Conservation (phyloP, 2,888 invertebrate species). For the Pollenia labialis region DNA sequence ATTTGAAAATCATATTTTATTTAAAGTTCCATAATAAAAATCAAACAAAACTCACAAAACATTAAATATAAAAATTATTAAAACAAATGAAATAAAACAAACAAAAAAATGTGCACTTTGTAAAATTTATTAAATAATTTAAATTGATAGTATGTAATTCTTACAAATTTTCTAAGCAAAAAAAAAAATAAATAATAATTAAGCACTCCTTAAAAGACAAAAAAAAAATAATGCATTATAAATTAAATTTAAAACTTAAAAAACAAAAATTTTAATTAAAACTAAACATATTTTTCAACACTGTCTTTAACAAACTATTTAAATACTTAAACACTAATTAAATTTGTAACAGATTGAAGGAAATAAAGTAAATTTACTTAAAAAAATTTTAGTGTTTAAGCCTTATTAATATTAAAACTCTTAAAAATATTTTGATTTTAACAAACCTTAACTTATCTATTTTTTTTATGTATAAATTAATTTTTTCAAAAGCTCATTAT, state of each 20-base stretch:
- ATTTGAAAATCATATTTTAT: too few relatives aligned
- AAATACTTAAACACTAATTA: conserved; percentile 28
- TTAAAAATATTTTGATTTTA: conserved; percentile 19
- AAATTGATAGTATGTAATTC: conserved; percentile 69
- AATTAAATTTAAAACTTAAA: conserved; percentile 33
- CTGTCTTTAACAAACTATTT: conserved; percentile 14
- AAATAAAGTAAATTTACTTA: conserved; percentile 12
- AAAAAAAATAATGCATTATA: conserved; percentile 45
- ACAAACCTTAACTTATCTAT: conserved; percentile 4
- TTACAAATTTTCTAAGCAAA: conserved; percentile 67
- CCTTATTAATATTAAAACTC: conserved; percentile 24
- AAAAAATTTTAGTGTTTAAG: conserved; percentile 46
- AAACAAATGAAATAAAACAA: not conserved
- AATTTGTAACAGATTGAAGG: conserved; percentile 26
- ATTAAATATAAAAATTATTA: too few relatives aligned
- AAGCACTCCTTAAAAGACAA: conserved; percentile 61
- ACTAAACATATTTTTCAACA: conserved; percentile 16
- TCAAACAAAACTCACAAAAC: too few relatives aligned
- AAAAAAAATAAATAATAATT: conserved; percentile 42
- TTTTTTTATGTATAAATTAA: conserved; percentile 6
- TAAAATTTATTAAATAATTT: conserved; percentile 67
- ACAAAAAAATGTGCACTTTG: conserved; percentile 69
- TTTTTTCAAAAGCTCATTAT: conserved; percentile 37
- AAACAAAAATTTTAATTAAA: not conserved
- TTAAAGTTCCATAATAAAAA: too few relatives aligned